Base-by-base conservation (phyloP, 2,113 vertebrate species). In the Thymallus thymallus region DNA sequence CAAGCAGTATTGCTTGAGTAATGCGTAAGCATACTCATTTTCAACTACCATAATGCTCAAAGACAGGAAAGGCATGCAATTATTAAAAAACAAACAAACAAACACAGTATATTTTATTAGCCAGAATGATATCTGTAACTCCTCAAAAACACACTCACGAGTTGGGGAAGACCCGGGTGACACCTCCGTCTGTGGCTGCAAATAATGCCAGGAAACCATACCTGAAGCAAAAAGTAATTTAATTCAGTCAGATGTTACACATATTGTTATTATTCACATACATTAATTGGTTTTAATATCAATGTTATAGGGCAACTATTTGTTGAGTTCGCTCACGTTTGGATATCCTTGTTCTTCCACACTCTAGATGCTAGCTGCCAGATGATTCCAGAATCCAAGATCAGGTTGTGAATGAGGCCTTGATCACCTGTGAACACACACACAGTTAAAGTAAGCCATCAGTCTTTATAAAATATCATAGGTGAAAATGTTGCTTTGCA, bases 151-250 rank as follows among this genome's bases (percentile, higher is more conserved):
- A 46, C 68, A 90, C 98, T 95, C 87, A 99, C 98, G 94, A 93
- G 89, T 98, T 97, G 48, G 98, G 97, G 84, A 97, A 99, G 58
- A 99, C 90, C 0, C 97, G 93, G 3, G 98, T 99, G 83, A 99
- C 95, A 79, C 98, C 98, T 18, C 97, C 96, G 0, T 99, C 95
- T 0, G 98, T 99, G 77, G 96, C 94, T 0, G 96, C 96, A 0
- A 98, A 99, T 60, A 99, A 94, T n/a, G 97, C 96, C 86, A 98
- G 90, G 79, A 99, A 96, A 80, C 98, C 98, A 56, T 99, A 98
- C 88, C 98, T 99, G 90, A 73, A 82, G 81, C 23, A 72, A 30
- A 45, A 7, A 55, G 3, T 18, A 3, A 63, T 29, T n/a, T 18
- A 32, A 48, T 14, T 23, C 7, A 24, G 16, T 35, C 58, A 58